Conservation (phyloP, 1,140 invertebrate species). For the Tribolium madens region DNA sequence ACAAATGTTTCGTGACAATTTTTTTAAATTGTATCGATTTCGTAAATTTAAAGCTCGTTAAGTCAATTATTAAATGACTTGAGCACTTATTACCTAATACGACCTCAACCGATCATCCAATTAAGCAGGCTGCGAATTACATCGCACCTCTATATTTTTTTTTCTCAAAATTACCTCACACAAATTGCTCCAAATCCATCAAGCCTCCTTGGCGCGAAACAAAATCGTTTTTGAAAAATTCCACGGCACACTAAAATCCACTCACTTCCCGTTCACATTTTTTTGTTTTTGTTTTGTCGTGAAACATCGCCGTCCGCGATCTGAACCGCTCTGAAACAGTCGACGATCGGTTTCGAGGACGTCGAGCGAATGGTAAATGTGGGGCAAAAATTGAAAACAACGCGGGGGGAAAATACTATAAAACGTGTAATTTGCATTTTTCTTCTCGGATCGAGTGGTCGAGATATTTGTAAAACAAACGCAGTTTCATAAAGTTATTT, state of each 20-base stretch:
- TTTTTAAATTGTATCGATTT: too few species aligned
- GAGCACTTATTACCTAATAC: too few species aligned
- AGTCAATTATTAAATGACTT: too few species aligned
- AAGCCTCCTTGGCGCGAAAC: not conserved
- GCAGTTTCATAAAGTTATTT: too few species aligned
- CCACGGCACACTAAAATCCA: not conserved
- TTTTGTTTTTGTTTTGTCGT: slow-evolving; percentile 12
- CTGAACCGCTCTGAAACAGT: not conserved
- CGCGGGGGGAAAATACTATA: not conserved
- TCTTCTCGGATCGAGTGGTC: not conserved
- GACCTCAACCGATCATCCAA: too few species aligned
- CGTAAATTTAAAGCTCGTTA: too few species aligned
- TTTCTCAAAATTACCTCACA: too few species aligned
- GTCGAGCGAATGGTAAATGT: slow-evolving; percentile 31
- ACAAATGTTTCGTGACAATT: too few species aligned
- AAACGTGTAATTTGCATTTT: slow-evolving; percentile 14
- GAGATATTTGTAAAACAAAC: too few species aligned
- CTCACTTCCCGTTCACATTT: slow-evolving; percentile 19
- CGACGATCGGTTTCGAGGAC: slow-evolving; percentile 11
- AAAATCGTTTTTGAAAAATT: not conserved
- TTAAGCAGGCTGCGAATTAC: too few species aligned
- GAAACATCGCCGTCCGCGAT: not conserved
- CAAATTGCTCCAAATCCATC: not conserved
- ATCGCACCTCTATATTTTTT: too few species aligned
- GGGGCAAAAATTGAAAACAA: slow-evolving; percentile 37